Percentiles rank a stretch among this genome's conserved stretches.
These are phyloP conservation scores for Micoletzkya japonica DNA, from an alignment of 2,888 invertebrate genomes.

Conservation along the genomic window DNA sequence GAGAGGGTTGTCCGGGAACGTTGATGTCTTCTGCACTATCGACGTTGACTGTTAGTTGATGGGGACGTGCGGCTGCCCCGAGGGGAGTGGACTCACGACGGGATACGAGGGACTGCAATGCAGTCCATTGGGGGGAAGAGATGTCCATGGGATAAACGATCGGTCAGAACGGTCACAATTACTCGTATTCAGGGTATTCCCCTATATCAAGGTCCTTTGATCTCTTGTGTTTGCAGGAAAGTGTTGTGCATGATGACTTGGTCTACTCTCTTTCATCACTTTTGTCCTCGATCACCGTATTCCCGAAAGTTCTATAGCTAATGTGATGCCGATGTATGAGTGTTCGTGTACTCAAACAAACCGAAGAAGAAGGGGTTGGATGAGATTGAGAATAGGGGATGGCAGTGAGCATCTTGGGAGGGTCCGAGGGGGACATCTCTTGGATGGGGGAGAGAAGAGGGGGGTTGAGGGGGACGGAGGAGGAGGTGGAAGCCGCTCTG, in stretches of 20 bases:
- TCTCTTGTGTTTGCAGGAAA: too few relatives aligned
- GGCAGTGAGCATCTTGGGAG: constrained; percentile 9
- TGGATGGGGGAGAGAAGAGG: constrained; percentile 8
- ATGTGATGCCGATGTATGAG: too few relatives aligned
- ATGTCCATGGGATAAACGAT: not conserved
- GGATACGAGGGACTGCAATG: not conserved
- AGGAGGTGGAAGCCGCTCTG: too few relatives aligned
- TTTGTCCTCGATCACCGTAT: too few relatives aligned
- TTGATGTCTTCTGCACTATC: not conserved
- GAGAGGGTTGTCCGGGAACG: constrained; percentile 31
- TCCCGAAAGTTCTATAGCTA: too few relatives aligned
- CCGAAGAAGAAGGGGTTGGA: too few relatives aligned
- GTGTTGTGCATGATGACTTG: too few relatives aligned
- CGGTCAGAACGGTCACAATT: not conserved
- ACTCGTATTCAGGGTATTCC: too few relatives aligned
- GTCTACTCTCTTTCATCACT: not conserved
- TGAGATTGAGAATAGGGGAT: constrained; percentile 1
- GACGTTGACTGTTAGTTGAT: constrained; percentile 20
- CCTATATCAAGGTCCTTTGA: too few relatives aligned
- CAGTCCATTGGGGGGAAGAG: not conserved
- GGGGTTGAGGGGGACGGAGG: too few relatives aligned
- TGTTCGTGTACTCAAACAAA: too few relatives aligned
- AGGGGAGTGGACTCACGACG: not conserved
- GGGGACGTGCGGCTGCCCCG: not conserved
- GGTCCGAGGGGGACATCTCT: not conserved